Conservation (phyloP, 2,888 invertebrate genomes). For the Acrobasis repandana region DNA sequence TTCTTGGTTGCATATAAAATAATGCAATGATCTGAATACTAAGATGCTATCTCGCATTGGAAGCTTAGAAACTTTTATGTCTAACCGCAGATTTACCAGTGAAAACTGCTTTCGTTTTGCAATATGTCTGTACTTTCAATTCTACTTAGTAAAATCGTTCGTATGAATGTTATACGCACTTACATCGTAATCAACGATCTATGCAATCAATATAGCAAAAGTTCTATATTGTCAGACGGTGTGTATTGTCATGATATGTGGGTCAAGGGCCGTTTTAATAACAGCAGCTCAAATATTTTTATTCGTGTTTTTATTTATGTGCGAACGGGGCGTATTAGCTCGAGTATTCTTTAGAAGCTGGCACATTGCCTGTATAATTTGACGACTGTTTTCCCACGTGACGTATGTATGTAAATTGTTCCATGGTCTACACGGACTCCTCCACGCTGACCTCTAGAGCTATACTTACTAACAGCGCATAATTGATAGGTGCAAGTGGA, state of each 20-base stretch:
- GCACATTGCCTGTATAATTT: constrained; percentile 1
- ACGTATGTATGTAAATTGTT: constrained; percentile 23
- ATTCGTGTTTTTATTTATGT: constrained; percentile 21
- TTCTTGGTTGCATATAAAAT: constrained; percentile 18
- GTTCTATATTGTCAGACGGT: constrained; percentile 6
- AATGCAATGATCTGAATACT: constrained; percentile 21
- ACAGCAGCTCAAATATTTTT: constrained; percentile 17
- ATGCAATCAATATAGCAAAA: constrained; percentile 21
- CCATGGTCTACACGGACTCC: constrained; percentile 34
- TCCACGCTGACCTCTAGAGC: constrained; percentile 33
- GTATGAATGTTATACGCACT: not conserved
- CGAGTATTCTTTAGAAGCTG: not conserved
- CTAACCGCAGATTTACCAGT: constrained; percentile 8
- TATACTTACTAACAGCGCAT: constrained; percentile 42
- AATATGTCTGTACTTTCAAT: not conserved
- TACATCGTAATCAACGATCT: not conserved
- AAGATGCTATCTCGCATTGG: constrained; percentile 5
- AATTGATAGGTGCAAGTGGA: constrained; percentile 53
- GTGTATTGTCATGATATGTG: constrained; percentile 14
- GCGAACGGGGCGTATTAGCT: not conserved
- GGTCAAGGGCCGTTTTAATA: constrained; percentile 22
- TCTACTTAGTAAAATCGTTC: not conserved
- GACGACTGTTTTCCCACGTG: constrained; percentile 20
- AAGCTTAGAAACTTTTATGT: constrained; percentile 2
- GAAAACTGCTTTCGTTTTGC: constrained; percentile 10